These are phyloP conservation scores for Teleogryllus occipitalis DNA, from an alignment of 1,140 invertebrate species.

Conservation along the genomic window DNA sequence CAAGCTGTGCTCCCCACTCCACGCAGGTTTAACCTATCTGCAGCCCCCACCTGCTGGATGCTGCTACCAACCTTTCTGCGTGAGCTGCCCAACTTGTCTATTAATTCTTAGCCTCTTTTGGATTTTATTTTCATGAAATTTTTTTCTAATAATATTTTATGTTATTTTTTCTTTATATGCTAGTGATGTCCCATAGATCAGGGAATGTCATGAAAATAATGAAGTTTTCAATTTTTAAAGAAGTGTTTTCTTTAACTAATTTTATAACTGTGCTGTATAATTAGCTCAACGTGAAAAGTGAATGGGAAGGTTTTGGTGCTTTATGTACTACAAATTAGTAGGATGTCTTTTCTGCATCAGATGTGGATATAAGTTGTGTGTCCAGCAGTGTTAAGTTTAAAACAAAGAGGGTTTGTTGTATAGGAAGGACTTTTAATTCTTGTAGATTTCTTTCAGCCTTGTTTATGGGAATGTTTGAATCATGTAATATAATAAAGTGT, in stretches of 20 bases:
- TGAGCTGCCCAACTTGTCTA: not conserved
- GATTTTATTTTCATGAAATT: not conserved
- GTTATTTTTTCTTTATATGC: not conserved
- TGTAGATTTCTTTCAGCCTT: not conserved
- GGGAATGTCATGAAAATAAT: constrained; percentile 5
- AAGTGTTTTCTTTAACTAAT: constrained; percentile 6
- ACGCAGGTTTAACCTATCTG: constrained; percentile 18
- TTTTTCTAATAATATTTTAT: not conserved
- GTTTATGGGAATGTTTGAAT: not conserved
- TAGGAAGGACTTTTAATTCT: constrained; percentile 1
- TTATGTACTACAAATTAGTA: not conserved
- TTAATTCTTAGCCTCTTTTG: not conserved
- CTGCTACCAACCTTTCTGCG: not conserved
- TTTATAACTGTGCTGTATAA: not conserved
- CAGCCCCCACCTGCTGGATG: not conserved
- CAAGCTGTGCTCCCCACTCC: constrained; percentile 14
- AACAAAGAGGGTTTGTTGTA: not conserved
- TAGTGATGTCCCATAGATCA: not conserved
- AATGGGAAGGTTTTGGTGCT: not conserved
- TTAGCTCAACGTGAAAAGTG: not conserved
- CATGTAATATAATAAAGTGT: constrained; percentile 6
- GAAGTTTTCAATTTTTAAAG: not conserved
- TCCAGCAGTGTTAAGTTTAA: not conserved
- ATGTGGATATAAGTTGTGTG: not conserved
- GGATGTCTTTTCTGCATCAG: not conserved